Percentiles rank a stretch among this genome's conserved stretches.
phyloP scores from a whole-genome alignment of 30 jellyfish, hydroid and myxozoan genomes.

The Aurelia aurita region DNA sequence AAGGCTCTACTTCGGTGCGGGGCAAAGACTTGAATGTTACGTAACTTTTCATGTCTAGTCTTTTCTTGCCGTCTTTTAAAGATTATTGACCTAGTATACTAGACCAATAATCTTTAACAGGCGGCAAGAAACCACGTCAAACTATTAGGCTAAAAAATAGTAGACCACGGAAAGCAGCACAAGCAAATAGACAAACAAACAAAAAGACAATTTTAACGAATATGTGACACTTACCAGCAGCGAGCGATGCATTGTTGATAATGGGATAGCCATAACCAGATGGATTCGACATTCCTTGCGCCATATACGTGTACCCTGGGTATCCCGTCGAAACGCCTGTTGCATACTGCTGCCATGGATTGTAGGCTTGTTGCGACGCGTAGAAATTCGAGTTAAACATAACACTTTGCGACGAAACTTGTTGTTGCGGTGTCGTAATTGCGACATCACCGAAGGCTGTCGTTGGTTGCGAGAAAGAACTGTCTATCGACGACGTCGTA shows the following conservation, averaged over 20 bases:
- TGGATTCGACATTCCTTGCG: conserved; percentile 47
- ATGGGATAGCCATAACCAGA: conserved; percentile 64
- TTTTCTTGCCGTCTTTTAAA: too few relatives aligned
- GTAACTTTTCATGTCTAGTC: too few relatives aligned
- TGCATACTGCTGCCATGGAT: conserved; percentile 74
- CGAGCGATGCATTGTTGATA: conserved; percentile 60
- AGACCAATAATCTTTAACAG: too few relatives aligned
- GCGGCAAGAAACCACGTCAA: too few relatives aligned
- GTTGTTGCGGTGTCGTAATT: conserved; percentile 51
- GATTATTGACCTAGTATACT: too few relatives aligned
- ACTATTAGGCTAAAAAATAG: too few relatives aligned
- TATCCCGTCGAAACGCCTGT: conserved; percentile 29
- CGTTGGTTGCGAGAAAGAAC: conserved; percentile 64
- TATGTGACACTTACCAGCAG: conserved; percentile 47
- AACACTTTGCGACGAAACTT: conserved; percentile 62
- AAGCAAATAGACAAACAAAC: too few relatives aligned
- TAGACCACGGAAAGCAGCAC: too few relatives aligned
- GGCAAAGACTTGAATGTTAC: too few relatives aligned
- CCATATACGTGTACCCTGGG: conserved; percentile 61
- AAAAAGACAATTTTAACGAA: too few relatives aligned
- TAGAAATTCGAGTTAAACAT: conserved; percentile 66
- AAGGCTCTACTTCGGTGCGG: too few relatives aligned
- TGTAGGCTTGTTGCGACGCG: conserved; percentile 62
- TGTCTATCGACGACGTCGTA: conserved; percentile 52
- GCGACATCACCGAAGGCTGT: conserved; percentile 62